Evolutionary conservation across 2,113 vertebrate species (phyloP), one percentile per base, ranked within the genome.

Genomic region (Nymphicus hollandicus): DNA sequence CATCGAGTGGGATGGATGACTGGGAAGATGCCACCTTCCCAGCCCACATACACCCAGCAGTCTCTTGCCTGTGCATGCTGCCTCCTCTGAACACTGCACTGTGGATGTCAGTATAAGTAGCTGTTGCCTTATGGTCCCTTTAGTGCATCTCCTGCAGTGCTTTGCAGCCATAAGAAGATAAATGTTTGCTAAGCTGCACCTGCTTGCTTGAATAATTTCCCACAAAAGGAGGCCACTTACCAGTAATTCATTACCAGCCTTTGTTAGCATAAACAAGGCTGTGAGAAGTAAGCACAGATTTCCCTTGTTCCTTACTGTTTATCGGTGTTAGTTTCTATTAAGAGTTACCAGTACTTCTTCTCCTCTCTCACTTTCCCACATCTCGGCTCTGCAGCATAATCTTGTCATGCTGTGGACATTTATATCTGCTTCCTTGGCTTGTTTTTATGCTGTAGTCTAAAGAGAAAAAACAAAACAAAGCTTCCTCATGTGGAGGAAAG

Each of bases 141-240:
- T 23, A 71, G 63, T 7, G 2, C 69, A 37, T 65, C 85, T 84
- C 84, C 52, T 55, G 77, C 60, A 44, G 69, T 13, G 33, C 71
- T 68, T 77, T 47, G 3, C 10, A 13, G 81, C 60, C 56, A 44
- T 24, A 8, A 35, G 60, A 96, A 79, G 81, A 97, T 39, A 63
- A 91, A 97, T 95, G 84, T 53, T 86, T 80, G 25, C 39, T 17
- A 79, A 52, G 72, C 79, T 7, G 44, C 91, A 97, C 88, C 97
- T 94, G 85, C 85, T 95, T 76, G 88, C 71, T 72, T 93, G 95
- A 96, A 95, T 88, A 88, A 97, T 96, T 96, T 90, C 76, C 93
- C 58, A 76, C 46, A 35, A 96, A 94, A 94, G 81, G 92, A 97
- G 85, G 74, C 85, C 93, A 92, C 94, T 97, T 95, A 91, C n/a